phyloP scores from a whole-genome alignment of 2,888 invertebrate genomes.

The Bhutanitis thaidina region DNA sequence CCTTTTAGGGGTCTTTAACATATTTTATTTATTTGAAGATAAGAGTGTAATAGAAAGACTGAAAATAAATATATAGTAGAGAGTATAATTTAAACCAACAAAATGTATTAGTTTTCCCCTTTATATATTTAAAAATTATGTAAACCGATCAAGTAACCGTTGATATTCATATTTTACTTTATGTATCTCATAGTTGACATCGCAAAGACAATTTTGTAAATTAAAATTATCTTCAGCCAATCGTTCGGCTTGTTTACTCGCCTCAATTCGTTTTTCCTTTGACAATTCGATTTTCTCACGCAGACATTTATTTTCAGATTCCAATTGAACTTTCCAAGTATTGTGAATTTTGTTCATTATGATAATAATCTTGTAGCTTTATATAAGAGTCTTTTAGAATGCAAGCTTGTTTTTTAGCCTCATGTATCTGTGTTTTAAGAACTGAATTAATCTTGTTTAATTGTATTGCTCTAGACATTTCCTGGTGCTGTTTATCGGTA shows the following conservation, averaged over 20 bases:
- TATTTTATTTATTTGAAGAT: too few species aligned
- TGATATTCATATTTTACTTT: conserved; percentile 32
- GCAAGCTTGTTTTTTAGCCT: conserved; percentile 38
- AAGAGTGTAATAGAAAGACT: too few species aligned
- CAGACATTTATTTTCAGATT: conserved; percentile 44
- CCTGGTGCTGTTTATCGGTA: conserved; percentile 62
- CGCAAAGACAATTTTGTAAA: conserved; percentile 45
- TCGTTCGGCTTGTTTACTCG: conserved; percentile 41
- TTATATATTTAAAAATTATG: too few species aligned
- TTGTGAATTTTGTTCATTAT: conserved; percentile 18
- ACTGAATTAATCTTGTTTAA: conserved; percentile 48
- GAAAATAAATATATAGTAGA: too few species aligned
- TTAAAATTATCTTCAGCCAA: conserved; percentile 55
- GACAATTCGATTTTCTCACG: conserved; percentile 40
- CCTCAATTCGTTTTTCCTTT: conserved; percentile 47
- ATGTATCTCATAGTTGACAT: conserved; percentile 38
- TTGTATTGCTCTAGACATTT: conserved; percentile 65
- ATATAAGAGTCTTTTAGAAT: conserved; percentile 31
- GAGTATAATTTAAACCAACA: too few species aligned
- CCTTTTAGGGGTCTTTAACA: too few species aligned
- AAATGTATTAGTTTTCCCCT: too few species aligned
- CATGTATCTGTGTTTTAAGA: conserved; percentile 39
- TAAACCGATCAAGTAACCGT: conserved; percentile 2
- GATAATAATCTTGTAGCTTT: conserved; percentile 18
- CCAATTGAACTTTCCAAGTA: conserved; percentile 23